Base-by-base conservation (phyloP, 2,113 vertebrate genomes). In the Sclerurus mexicanus region DNA sequence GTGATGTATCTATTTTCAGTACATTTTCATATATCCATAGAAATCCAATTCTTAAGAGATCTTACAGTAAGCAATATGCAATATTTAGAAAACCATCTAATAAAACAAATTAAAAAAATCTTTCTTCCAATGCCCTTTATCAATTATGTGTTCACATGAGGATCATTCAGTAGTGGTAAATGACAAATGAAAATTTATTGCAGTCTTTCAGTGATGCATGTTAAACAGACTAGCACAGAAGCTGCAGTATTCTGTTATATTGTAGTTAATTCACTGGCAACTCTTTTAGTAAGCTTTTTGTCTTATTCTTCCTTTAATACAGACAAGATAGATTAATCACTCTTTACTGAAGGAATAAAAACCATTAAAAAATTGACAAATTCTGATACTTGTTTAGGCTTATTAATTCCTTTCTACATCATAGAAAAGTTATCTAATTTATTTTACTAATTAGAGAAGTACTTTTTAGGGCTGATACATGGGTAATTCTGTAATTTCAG, bases 171-270 rank as follows among this genome's bases (percentile, higher is more conserved):
- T 58, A 92, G 35, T 82, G 17, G 47, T 76, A 95, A 96, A 96
- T 68, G 44, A 83, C 53, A 96, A 93, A 91, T 59, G 31, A 81
- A 84, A 95, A 72, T 91, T 89, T 87, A 85, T 85, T 58, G 12
- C 68, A 71, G 30, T 7, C 7, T 91, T 94, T 93, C 40, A 83
- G 7, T 87, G 40, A 4, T 75, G 49, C 53, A 31, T 72, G n/a
- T 79, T 90, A 89, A 93, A 69, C 9, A 95, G 28, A 39, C 10
- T 49, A 40, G 4, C 31, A 82, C 28, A 90, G 72, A 87, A 76
- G 22, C 11, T 87, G 40, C 64, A 82, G 90, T 89, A 84, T 49
- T 91, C 37, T 81, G 28, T 76, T 83, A 50, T 28, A 47, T 78
- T 91, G 18, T 58, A 78, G 39, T 59, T 71, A 39, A 37, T 89